Evolutionary conservation across 2,888 invertebrate species (phyloP), one percentile per base, ranked within the genome.

Genomic region (Lycocerus yunnanus): DNA sequence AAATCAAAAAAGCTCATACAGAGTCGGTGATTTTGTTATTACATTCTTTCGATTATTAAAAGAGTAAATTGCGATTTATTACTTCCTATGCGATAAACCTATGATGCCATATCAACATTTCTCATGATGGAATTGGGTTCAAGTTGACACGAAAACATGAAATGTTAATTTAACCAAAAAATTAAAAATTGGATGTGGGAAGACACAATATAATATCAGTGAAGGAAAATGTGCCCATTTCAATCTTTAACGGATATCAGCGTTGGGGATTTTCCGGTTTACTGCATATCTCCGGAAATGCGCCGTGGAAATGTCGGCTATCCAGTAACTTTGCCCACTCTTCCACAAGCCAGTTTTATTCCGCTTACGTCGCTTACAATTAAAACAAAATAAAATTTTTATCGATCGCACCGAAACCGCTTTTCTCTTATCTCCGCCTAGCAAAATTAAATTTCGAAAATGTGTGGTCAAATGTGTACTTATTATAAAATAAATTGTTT

Each of bases 251-350:
- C 68, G 69, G 71, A 73, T 75, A 75, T 75, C 74, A 71, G 71
- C 69, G 72, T 69, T 76, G 72, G 74, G 72, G 74, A 74, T 74
- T 73, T 74, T 76, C 76, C 76, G 76, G 76, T 76, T 74, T 68
- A 61, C 74, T 74, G 74, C 74, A 74, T 76, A 76, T 76, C 74
- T 71, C 65, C 76, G 76, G 76, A 76, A 76, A 76, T 76, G 72
- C 74, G 66, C 76, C 73, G 76, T 76, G 76, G 73, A 76, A 76
- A 76, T 76, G 66, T 68, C 71, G 76, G 74, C 68, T 76, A 66
- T 73, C 72, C 73, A 71, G 71, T 73, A 76, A 76, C 74, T 76
- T 43, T 73, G 67, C 66, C 69, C 71, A 72, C 76, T 76, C 67
- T 74, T 72, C 76, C 74, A 69, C 69, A 71, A 76, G 76, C 72